phyloP scores from a whole-genome alignment of 1,140 invertebrate species.

The Philotrypesis tridentata region DNA sequence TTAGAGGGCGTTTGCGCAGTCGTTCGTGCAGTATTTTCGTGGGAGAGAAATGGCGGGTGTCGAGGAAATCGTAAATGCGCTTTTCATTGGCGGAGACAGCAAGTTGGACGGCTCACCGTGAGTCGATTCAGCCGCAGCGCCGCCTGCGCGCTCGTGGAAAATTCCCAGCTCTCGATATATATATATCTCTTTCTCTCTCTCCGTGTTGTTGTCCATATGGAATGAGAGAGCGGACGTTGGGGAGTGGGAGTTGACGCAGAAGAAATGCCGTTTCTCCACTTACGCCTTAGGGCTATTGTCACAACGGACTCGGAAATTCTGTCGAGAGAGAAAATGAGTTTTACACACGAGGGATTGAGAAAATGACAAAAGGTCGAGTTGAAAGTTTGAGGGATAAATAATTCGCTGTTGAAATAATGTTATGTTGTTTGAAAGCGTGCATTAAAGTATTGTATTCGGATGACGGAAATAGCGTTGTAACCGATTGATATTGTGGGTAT shows the following conservation, averaged over 20 bases:
- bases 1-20: background rate
- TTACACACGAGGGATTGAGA: background rate
- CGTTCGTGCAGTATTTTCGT: background rate
- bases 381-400: background rate
- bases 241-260: background rate
- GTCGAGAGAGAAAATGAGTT: background rate
- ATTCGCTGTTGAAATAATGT: background rate
- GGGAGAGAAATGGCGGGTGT: background rate
- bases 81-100: conserved; percentile 13
- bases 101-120: background rate
- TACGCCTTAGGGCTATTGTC: background rate
- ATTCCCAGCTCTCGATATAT: conserved; percentile 11
- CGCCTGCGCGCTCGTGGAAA: conserved; percentile 21
- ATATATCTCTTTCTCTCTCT: too few relatives aligned
- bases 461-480: background rate
- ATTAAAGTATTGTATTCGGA: background rate
- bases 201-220: conserved; percentile 30
- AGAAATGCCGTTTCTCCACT: conserved; percentile 24
- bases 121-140: background rate
- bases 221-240: background rate
- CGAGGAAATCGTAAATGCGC: background rate
- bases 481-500: background rate
- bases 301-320: background rate
- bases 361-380: background rate
- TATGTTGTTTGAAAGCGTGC: background rate